Conservation (phyloP, 2,113 vertebrate genomes). For the Phasianus colchicus region DNA sequence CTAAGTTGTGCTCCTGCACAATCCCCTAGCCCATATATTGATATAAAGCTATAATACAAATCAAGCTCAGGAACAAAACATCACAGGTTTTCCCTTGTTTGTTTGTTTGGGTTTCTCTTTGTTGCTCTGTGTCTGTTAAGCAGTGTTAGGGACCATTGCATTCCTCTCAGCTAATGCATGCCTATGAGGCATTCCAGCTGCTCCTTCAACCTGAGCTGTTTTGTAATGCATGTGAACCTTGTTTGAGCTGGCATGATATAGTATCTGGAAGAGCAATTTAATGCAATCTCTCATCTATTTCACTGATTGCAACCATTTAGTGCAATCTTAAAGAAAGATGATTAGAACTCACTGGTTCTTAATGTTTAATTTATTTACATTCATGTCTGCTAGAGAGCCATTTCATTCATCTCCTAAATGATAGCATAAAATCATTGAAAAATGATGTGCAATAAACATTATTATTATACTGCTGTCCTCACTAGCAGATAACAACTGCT, state of each 20-base stretch:
- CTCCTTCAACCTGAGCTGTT: slow-evolving; percentile 64
- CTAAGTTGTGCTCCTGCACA: background rate
- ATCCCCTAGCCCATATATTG: slow-evolving; percentile 12
- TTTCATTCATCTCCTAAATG: slow-evolving; percentile 79
- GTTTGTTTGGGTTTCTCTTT: slow-evolving; percentile 56
- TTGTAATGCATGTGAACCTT: slow-evolving; percentile 62
- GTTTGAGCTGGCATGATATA: slow-evolving; percentile 60
- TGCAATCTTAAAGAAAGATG: slow-evolving; percentile 80
- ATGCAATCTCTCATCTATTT: slow-evolving; percentile 80
- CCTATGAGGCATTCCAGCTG: slow-evolving; percentile 64
- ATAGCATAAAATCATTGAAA: slow-evolving; percentile 81
- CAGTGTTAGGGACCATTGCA: slow-evolving; percentile 33
- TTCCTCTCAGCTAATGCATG: slow-evolving; percentile 54
- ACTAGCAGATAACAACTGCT: slow-evolving; percentile 69
- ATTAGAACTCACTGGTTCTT: slow-evolving; percentile 79
- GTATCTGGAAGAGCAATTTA: slow-evolving; percentile 71
- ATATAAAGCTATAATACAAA: slow-evolving; percentile 6
- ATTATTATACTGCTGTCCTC: slow-evolving; percentile 63
- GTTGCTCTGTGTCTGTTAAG: slow-evolving; percentile 51
- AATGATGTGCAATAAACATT: slow-evolving; percentile 76
- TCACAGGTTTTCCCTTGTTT: slow-evolving; percentile 47
- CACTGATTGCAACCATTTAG: slow-evolving; percentile 82
- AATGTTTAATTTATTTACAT: slow-evolving; percentile 87
- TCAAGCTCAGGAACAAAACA: slow-evolving; percentile 21
- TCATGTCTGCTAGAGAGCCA: slow-evolving; percentile 74